Percentiles rank a stretch among this genome's conserved stretches.
These are phyloP conservation scores for Petrocephalus microphthalmus DNA, from an alignment of 2,113 vertebrate genomes.

Conservation along the genomic window DNA sequence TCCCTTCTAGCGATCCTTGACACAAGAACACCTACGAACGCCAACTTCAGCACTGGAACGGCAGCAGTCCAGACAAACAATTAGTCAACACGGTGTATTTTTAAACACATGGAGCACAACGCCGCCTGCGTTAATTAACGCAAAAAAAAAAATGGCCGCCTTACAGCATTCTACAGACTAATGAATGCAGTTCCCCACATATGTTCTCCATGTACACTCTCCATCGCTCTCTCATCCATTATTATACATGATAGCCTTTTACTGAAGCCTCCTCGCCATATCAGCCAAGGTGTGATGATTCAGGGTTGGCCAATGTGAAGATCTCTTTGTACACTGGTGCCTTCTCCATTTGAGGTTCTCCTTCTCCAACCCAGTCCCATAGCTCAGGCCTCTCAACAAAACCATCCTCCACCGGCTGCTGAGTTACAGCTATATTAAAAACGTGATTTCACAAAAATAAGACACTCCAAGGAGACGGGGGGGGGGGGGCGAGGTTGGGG, in stretches of 20 bases:
- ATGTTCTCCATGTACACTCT: background rate
- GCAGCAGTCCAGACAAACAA: background rate
- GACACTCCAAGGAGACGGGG: background rate
- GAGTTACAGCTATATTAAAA: background rate
- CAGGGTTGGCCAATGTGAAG: background rate
- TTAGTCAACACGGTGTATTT: background rate
- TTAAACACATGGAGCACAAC: background rate
- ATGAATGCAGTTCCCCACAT: background rate
- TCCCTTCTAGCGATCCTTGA: background rate
- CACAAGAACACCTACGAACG: background rate
- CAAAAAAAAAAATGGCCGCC: background rate
- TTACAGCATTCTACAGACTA: background rate
- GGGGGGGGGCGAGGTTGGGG: background rate
- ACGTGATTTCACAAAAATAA: slow-evolving; percentile 1
- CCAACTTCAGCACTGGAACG: background rate
- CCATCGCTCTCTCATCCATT: background rate
- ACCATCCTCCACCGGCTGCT: background rate
- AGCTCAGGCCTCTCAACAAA: background rate
- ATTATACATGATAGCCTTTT: background rate
- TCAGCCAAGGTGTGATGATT: background rate
- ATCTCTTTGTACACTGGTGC: background rate
- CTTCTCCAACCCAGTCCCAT: background rate
- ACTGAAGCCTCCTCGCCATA: background rate
- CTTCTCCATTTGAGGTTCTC: background rate
- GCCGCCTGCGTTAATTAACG: background rate